Conservation (phyloP, 2,113 vertebrate species). For the Suncus etruscus region DNA sequence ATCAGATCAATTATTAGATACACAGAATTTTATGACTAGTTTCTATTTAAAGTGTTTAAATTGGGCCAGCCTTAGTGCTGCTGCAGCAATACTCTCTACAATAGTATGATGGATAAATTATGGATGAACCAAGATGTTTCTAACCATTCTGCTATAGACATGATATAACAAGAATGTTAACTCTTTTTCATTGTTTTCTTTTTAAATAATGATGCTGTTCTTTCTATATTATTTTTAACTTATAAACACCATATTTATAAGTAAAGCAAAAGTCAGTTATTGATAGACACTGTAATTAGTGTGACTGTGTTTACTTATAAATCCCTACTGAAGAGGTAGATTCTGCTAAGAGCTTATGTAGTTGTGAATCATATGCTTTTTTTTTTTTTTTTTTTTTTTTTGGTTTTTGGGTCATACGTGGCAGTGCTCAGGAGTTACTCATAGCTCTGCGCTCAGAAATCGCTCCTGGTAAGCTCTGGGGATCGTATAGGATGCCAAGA, state of each 20-base stretch:
- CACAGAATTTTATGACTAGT: background rate
- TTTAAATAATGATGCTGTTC: background rate
- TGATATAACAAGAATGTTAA: background rate
- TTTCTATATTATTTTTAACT: slow-evolving; percentile 22
- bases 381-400: too few relatives aligned
- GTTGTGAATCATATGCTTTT: too few relatives aligned
- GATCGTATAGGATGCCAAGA: too few relatives aligned
- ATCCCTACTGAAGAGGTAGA: background rate
- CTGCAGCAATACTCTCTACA: background rate
- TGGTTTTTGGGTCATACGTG: too few relatives aligned
- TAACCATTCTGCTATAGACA: background rate
- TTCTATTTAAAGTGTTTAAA: slow-evolving; percentile 9
- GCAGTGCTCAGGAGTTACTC: too few relatives aligned
- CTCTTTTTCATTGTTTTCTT: background rate
- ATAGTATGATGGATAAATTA: background rate
- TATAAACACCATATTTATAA: background rate
- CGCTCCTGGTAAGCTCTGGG: too few relatives aligned
- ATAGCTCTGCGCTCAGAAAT: too few relatives aligned
- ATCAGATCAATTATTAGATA: background rate
- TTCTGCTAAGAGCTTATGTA: too few relatives aligned
- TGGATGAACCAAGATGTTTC: background rate
- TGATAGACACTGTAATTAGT: background rate
- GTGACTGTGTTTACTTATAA: background rate
- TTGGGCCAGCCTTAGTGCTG: background rate
- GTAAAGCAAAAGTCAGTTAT: background rate